Evolutionary conservation across 2,888 invertebrate genomes (phyloP).

Genomic region (Drosophila mettleri): DNA sequence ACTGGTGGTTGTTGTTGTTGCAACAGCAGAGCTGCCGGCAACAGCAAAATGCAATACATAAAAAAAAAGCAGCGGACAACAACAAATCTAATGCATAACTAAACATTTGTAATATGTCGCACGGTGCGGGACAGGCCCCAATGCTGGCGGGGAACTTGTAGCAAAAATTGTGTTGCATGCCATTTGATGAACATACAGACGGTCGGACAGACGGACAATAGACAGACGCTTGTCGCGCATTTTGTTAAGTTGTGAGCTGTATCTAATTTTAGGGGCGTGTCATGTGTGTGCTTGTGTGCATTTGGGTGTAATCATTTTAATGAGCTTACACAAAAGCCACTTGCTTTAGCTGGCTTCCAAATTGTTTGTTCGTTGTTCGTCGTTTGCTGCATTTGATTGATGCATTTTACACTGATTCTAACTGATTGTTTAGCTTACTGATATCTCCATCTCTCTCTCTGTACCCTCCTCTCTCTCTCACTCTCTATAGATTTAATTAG

Average conservation of each 20-base stretch:
- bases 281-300: slow-evolving; percentile 25
- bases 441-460: too few relatives aligned
- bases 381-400: slow-evolving; percentile 55
- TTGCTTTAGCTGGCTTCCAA: slow-evolving; percentile 49
- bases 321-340: slow-evolving; percentile 75
- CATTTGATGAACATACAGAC: slow-evolving; percentile 45
- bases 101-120: slow-evolving; percentile 48
- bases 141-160: slow-evolving; percentile 19
- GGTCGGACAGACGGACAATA: slow-evolving; percentile 19
- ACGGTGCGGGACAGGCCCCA: background rate
- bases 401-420: slow-evolving; percentile 49
- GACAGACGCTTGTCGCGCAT: slow-evolving; percentile 61
- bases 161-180: slow-evolving; percentile 58
- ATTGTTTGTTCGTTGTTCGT: slow-evolving; percentile 42
- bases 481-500: slow-evolving; percentile 52
- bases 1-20: background rate
- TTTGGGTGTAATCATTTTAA: slow-evolving; percentile 71
- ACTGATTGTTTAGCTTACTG: slow-evolving; percentile 32
- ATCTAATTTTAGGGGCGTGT: slow-evolving; percentile 41
- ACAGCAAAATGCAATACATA: slow-evolving; percentile 20
- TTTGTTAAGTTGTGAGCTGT: slow-evolving; percentile 32
- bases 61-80: slow-evolving; percentile 12
- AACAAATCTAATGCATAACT: slow-evolving; percentile 75
- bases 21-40: slow-evolving; percentile 35
- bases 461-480: background rate